phyloP scores from a whole-genome alignment of 2,113 vertebrate genomes.

The Siniperca knerii region DNA sequence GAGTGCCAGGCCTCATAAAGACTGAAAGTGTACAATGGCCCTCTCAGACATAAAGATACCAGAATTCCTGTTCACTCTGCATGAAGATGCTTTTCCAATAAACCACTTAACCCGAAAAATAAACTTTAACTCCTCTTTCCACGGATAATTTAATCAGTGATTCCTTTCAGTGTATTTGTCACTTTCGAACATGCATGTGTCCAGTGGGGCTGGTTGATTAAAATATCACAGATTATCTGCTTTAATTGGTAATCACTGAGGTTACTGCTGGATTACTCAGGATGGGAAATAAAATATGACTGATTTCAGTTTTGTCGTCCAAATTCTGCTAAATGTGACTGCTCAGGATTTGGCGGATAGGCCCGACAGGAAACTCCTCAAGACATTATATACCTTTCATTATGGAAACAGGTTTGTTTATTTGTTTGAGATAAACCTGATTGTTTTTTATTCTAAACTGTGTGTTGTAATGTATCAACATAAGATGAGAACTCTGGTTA shows the following conservation, averaged over 20 bases:
- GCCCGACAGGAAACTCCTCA: background rate
- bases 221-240: background rate
- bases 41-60: background rate
- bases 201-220: background rate
- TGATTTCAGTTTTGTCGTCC: background rate
- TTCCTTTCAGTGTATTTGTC: background rate
- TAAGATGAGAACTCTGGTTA: background rate
- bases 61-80: conserved; percentile 34
- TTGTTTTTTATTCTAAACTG: background rate
- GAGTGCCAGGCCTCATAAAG: background rate
- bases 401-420: background rate
- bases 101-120: conserved; percentile 12
- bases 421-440: background rate
- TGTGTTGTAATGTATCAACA: background rate
- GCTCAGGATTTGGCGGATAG: too few relatives aligned
- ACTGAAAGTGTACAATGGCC: background rate
- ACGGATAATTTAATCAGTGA: background rate
- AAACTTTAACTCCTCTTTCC: background rate
- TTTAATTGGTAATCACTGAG: background rate
- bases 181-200: background rate
- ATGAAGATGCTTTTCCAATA: conserved; percentile 46
- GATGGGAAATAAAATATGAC: background rate
- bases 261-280: background rate
- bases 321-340: background rate
- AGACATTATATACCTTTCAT: background rate